Evolutionary conservation across 2,113 vertebrate genomes (phyloP).

Genomic region (Lepus americanus): DNA sequence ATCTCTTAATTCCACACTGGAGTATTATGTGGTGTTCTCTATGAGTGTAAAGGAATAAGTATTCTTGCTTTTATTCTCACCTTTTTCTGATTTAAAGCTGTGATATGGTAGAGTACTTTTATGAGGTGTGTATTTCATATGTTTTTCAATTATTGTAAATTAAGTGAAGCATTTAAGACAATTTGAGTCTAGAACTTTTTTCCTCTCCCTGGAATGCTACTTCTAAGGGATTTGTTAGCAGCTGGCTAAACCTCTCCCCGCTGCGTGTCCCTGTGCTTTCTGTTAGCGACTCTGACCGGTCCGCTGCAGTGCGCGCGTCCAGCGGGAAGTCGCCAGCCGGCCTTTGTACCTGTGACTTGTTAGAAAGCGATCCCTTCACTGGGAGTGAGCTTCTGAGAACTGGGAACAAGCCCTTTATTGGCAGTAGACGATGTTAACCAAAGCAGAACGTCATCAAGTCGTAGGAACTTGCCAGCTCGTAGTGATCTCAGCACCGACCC

Average conservation of each 20-base stretch:
- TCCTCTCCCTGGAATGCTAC: conserved; percentile 72
- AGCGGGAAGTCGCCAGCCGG: background rate
- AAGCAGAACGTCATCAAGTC: conserved; percentile 14
- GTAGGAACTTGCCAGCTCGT: background rate
- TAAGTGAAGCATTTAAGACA: conserved; percentile 79
- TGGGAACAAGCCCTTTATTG: background rate
- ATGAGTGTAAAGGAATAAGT: conserved; percentile 76
- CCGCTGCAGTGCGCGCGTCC: conserved; percentile 42
- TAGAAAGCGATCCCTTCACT: conserved; percentile 26
- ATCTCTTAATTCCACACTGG: conserved; percentile 82
- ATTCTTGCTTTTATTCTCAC: conserved; percentile 80
- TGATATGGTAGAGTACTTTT: conserved; percentile 78
- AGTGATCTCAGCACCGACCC: background rate
- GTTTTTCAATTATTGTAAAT: conserved; percentile 81
- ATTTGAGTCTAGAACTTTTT: conserved; percentile 79
- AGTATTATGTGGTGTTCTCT: conserved; percentile 82
- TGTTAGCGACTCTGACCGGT: conserved; percentile 70
- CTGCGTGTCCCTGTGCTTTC: background rate
- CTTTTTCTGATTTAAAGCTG: conserved; percentile 81
- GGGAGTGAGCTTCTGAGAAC: conserved; percentile 35
- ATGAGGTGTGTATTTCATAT: conserved; percentile 67
- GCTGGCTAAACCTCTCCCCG: conserved; percentile 74
- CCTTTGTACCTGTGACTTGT: conserved; percentile 31
- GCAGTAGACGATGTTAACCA: background rate
- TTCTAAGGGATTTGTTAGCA: conserved; percentile 80